Conservation (phyloP, 2,888 invertebrate genomes). For the Ecliptopera silaceata region DNA sequence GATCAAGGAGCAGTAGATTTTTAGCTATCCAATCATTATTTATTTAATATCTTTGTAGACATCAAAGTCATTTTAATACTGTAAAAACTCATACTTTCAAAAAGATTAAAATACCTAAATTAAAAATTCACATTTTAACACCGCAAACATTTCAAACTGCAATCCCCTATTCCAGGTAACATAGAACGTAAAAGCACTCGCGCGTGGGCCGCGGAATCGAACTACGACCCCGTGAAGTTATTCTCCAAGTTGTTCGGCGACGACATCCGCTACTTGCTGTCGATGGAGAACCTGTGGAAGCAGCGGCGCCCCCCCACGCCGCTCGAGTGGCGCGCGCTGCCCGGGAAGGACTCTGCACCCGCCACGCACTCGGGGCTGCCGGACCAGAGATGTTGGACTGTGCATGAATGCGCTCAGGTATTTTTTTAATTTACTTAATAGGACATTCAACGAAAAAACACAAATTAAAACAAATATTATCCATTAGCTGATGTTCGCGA, state of each 20-base stretch:
- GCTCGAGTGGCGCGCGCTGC: conserved; percentile 86
- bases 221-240: conserved; percentile 92
- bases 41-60: too few relatives aligned
- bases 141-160: too few relatives aligned
- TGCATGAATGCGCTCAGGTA: conserved; percentile 88
- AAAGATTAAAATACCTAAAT: too few relatives aligned
- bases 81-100: too few relatives aligned
- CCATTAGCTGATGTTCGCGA: too few relatives aligned
- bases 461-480: too few relatives aligned
- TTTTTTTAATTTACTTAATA: background rate
- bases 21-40: too few relatives aligned
- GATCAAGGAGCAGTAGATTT: too few relatives aligned
- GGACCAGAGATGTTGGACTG: conserved; percentile 91
- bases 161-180: conserved; percentile 51
- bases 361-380: conserved; percentile 79
- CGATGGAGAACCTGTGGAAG: conserved; percentile 98
- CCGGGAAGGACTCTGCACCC: conserved; percentile 78
- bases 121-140: too few relatives aligned
- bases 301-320: conserved; percentile 93
- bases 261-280: conserved; percentile 96
- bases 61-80: too few relatives aligned
- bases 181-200: conserved; percentile 89
- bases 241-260: conserved; percentile 97
- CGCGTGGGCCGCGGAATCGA: conserved; percentile 92
- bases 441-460: too few relatives aligned